A percentile compares a stretch with the other conserved stretches of the same genome.
These are phyloP conservation scores for Cyprinodon variegatus DNA, from an alignment of 2,113 vertebrate species.

Conservation along the genomic window DNA sequence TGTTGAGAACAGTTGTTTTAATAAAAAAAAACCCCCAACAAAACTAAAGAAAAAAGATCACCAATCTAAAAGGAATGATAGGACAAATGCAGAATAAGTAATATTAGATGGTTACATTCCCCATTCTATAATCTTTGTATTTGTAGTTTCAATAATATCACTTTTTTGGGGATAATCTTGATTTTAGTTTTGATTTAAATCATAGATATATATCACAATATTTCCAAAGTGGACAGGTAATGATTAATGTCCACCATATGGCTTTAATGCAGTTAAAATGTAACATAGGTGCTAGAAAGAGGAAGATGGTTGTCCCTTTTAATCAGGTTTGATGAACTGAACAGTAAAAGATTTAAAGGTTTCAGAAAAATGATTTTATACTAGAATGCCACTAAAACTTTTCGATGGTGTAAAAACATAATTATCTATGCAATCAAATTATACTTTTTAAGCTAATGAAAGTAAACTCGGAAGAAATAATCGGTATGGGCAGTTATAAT, in stretches of 20 bases:
- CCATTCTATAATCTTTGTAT: too few relatives aligned
- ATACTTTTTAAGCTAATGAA: background rate
- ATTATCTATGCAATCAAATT: slow-evolving; percentile 20
- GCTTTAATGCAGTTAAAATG: slow-evolving; percentile 8
- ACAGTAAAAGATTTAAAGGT: slow-evolving; percentile 17
- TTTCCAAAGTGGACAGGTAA: slow-evolving; percentile 11
- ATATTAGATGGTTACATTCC: background rate
- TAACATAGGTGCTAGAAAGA: slow-evolving; percentile 15
- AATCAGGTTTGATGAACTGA: slow-evolving; percentile 15
- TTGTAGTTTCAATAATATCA: too few relatives aligned
- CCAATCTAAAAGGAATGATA: background rate
- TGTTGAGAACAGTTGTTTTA: background rate
- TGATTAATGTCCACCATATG: slow-evolving; percentile 24
- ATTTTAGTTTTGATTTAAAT: background rate
- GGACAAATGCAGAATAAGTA: background rate
- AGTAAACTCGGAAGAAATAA: slow-evolving; percentile 1
- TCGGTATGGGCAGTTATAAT: background rate
- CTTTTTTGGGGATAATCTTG: too few relatives aligned
- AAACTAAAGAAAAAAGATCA: background rate
- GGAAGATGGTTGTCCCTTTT: slow-evolving; percentile 27
- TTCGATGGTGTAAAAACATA: background rate
- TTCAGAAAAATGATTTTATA: slow-evolving; percentile 16
- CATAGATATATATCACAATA: background rate
- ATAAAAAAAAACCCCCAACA: background rate
- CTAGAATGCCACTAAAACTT: slow-evolving; percentile 24